A percentile compares a stretch with the other conserved stretches of the same genome.
Conservation (phyloP, 2,113 vertebrate species). For the Podiceps cristatus region DNA sequence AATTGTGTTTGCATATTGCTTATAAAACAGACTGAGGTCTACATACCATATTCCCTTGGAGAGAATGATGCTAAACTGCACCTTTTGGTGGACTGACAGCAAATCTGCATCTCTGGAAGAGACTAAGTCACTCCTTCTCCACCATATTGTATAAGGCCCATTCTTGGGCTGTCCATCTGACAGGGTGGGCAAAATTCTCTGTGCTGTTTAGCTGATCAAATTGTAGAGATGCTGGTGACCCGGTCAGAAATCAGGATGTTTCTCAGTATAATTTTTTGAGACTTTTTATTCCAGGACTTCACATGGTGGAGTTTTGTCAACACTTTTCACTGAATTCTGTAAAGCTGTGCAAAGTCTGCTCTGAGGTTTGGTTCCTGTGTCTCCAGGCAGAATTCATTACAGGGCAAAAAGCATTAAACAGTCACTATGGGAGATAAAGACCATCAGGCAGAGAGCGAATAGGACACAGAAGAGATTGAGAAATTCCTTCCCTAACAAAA, state of each 20-base stretch:
- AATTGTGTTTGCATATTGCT: background rate
- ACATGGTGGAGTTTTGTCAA: background rate
- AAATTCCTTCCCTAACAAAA: background rate
- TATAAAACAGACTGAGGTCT: background rate
- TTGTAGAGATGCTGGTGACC: background rate
- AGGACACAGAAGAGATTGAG: background rate
- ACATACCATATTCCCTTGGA: background rate
- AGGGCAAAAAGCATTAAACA: background rate
- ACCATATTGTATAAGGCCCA: no score
- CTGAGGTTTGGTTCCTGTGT: background rate
- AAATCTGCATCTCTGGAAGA: background rate
- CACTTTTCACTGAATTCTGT: background rate
- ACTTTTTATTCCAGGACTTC: background rate
- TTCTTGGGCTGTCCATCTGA: background rate
- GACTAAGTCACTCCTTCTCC: background rate
- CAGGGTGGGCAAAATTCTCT: background rate
- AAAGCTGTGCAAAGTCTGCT: background rate
- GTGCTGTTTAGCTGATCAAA: background rate
- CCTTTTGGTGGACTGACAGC: background rate
- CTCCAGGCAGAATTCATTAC: background rate
- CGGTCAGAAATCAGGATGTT: background rate
- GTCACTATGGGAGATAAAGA: background rate
- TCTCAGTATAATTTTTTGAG: background rate
- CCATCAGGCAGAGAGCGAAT: background rate
- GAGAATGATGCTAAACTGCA: background rate